These are phyloP conservation scores for Stercorarius parasiticus DNA, from an alignment of 2,113 vertebrate genomes.

Conservation along the genomic window DNA sequence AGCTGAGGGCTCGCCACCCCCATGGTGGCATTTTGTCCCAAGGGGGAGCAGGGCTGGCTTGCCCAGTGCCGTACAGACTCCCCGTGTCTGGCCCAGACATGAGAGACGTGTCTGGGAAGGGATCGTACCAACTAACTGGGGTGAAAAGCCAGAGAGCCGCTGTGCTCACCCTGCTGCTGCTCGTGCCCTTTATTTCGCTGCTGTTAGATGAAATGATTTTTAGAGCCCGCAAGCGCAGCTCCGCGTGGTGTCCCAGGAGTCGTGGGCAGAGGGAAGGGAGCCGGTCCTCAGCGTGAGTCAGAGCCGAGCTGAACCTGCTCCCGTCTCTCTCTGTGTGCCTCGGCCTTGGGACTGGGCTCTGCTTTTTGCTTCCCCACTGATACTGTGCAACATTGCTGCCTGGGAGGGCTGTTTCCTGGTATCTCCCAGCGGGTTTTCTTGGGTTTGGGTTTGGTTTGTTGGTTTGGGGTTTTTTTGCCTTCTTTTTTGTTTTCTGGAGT, in stretches of 20 bases:
- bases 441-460: background rate
- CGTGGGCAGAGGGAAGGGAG: background rate
- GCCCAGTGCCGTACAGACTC: background rate
- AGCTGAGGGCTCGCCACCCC: background rate
- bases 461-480: background rate
- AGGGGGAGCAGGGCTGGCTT: background rate
- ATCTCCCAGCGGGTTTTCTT: fast-evolving
- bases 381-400: background rate
- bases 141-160: background rate
- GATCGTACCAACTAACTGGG: background rate
- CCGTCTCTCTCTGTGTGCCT: no score
- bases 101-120: background rate
- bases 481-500: background rate
- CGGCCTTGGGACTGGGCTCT: background rate
- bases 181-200: background rate
- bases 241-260: background rate
- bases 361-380: background rate
- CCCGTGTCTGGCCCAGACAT: fast-evolving
- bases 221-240: background rate
- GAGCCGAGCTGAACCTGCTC: background rate
- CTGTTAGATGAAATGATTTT: background rate
- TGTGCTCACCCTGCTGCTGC: background rate
- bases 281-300: background rate
- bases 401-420: background rate
- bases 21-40: background rate